Evolutionary conservation across 92 coral and sea anemone genomes (phyloP), one percentile per base, ranked within the genome.

Genomic region (Paragorgia papillata): DNA sequence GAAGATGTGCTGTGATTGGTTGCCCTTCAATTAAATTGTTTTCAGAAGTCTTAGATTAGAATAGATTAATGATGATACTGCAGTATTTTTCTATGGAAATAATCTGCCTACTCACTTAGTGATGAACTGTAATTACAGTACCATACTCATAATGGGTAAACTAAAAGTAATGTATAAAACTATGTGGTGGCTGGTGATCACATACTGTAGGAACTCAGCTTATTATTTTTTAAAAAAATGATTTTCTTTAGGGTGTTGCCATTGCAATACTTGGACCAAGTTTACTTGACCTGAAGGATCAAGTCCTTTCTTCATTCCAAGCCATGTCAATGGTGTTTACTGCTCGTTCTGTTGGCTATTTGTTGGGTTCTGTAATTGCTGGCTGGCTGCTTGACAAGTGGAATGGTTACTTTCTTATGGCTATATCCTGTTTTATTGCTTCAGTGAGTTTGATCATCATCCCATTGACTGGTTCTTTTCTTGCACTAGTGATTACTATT

Each of bases 381-480:
- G 99, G 99, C 0, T 95, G 99, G 99, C 29, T 91, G 62, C 87
- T 81, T 68, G 99, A 95, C 75, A 86, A 76, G 83, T 91, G 84
- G 71, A 86, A 89, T 80, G 83, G 91, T 29, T 82, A 89, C 53
- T 58, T 92, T 3, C 86, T 95, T 32, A 75, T 95, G 24, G 79
- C 96, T 0, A 61, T 83, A 60, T 86, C 96, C 1, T 89, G 95
- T 67, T 68, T 95, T 3, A 68, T 87, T 56, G 85, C 83, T 18
- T 56, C 94, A 7, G 70, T 95, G 46, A 82, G 80, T 62, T 73
- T 91, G 92, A 53, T 82, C 71, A 86, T 83, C 44, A 63, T 80
- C 20, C 99, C 99, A 7, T 62, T 88, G 44, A 88, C 88, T 21
- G 40, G 56, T 1, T 84, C 85, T 34, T 53, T 89, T 7, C 82